Conservation (phyloP, 2,113 vertebrate species). For the Plestiodon gilberti region DNA sequence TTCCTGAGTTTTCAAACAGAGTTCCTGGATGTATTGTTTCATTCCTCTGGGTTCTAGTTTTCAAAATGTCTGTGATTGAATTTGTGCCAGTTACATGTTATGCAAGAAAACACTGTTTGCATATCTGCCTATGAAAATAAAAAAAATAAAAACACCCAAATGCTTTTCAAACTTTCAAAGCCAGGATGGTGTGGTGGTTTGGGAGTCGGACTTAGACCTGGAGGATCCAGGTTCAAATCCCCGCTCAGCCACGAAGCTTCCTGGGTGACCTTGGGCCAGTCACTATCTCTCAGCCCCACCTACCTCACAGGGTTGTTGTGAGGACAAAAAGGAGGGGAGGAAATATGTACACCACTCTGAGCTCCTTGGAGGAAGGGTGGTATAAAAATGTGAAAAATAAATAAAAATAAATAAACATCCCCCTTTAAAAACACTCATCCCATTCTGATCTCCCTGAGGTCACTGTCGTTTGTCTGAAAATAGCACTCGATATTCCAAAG, state of each 20-base stretch:
- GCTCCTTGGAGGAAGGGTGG: no score
- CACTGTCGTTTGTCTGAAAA: slow-evolving; percentile 13
- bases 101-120: slow-evolving; percentile 21
- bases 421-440: slow-evolving; percentile 28
- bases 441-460: slow-evolving; percentile 14
- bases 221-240: no score
- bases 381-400: slow-evolving; percentile 32
- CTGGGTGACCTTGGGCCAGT: no score
- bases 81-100: slow-evolving; percentile 7
- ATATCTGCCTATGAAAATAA: slow-evolving; percentile 28
- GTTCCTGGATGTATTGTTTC: background rate
- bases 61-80: slow-evolving; percentile 14
- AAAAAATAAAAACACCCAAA: slow-evolving; percentile 39
- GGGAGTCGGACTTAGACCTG: no score
- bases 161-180: slow-evolving; percentile 47
- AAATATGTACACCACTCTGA: no score
- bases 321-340: no score
- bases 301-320: no score
- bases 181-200: no score
- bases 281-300: no score
- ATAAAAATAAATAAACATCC: slow-evolving; percentile 36
- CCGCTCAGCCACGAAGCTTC: no score
- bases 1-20: background rate
- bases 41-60: background rate
- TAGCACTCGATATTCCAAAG: background rate